Base-by-base conservation (phyloP, 2,888 invertebrate genomes). In the Escarpia spicata region DNA sequence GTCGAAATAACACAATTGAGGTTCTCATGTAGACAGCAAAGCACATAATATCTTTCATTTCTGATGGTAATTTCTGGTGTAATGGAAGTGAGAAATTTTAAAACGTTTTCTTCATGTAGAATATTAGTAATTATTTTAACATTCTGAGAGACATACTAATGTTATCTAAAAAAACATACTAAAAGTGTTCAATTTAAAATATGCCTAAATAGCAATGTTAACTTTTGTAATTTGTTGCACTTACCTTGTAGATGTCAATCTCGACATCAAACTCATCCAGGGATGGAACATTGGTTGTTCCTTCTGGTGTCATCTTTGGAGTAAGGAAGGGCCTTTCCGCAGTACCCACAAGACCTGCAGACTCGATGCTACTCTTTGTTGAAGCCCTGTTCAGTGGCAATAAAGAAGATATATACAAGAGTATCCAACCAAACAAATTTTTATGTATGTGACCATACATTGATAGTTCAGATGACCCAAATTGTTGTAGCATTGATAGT, bases 241-340 rank as follows among this genome's bases (percentile, higher is more conserved):
- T 92, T 94, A 96, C 96, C 95, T 95, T 95, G 94, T 96, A 96
- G 75, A 96, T 96, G 93, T 96, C 96, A 92, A 96, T 96, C 93
- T 96, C 96, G 52, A 95, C 94, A 94, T 96, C 96, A 95, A 96
- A 96, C 93, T 96, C 96, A 93, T 96, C 96, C 93, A 96, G 95
- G n/a, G 96, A 95, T 0, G 96, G 96, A 0, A 96, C 95, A 91
- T 95, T 95, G 43, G 93, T 93, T 43, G 94, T 94, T 92, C 95
- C 95, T 75, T 94, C 94, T 43, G 95, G 94, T 37, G 94, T 93
- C n/a, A 93, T 94, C 93, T 96, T 96, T 2, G 96, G 96, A 0
- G 96, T 95, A 2, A 96, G 95, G 95, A 96, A 96, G 26, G 96
- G 95, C 91, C 95, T 94, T 93, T 96, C 96, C 43, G 95, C 95